These are phyloP conservation scores for Eumaeus atala DNA, from an alignment of 1,140 invertebrate species.

Conservation along the genomic window DNA sequence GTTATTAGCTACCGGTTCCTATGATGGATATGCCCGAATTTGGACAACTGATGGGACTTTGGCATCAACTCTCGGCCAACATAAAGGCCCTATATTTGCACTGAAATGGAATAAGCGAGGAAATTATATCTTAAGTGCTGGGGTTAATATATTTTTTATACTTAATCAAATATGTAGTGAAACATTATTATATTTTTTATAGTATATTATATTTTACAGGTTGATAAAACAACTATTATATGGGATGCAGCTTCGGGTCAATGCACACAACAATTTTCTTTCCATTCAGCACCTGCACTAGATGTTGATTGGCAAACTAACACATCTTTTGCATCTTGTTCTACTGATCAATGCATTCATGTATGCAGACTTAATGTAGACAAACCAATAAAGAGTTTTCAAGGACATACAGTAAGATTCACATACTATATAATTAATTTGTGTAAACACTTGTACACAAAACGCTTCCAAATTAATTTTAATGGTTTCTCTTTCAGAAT, in stretches of 20 bases:
- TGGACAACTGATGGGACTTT: constrained; percentile 97
- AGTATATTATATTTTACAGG: constrained; percentile 47
- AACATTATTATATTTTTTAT: not conserved
- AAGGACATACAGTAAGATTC: constrained; percentile 91
- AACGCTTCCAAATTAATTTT: constrained; percentile 16
- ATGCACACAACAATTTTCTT: constrained; percentile 98
- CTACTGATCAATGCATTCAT: constrained; percentile 99
- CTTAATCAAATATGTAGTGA: not conserved
- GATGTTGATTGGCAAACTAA: constrained; percentile 99
- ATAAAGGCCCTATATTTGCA: constrained; percentile 99
- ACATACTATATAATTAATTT: not conserved
- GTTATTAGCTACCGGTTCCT: constrained; percentile 96
- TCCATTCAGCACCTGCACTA: constrained; percentile 96
- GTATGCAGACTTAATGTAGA: constrained; percentile 95
- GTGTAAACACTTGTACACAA: not conserved
- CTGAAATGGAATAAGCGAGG: constrained; percentile 99
- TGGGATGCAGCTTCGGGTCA: constrained; percentile 98
- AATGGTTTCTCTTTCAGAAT: constrained; percentile 80
- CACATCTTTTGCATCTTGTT: constrained; percentile 97
- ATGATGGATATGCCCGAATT: constrained; percentile 98
- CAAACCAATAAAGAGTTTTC: constrained; percentile 98
- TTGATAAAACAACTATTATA: constrained; percentile 98
- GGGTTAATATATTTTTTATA: no score
- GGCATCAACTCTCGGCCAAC: constrained; percentile 95
- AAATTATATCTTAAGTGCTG: constrained; percentile 98